Base-by-base conservation (phyloP, 2,888 invertebrate genomes). In the Heteropelma amictum region DNA sequence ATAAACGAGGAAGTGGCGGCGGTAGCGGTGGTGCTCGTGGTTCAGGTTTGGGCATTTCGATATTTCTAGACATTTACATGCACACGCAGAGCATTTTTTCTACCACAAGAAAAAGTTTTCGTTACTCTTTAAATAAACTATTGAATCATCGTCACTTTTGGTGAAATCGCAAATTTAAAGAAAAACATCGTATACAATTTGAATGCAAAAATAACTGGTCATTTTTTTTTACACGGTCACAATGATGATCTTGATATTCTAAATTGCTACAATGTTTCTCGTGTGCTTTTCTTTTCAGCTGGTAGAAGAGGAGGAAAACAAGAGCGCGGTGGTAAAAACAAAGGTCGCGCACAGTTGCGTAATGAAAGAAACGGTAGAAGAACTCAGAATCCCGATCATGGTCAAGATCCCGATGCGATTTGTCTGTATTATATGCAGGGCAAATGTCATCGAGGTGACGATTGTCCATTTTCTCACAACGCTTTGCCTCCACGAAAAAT, bases 381-480 rank as follows among this genome's bases (percentile, higher is more conserved):
- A 49, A 90, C 91, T 51, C 92, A 92, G 84, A 85, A 83, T 68
- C 82, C 82, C 28, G 87, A 89, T 76, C 92, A 92, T 12, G 89
- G 91, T 86, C 93, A 93, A 87, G 93, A 93, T 85, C 91, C 92
- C 4, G 94, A 94, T 73, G 93, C 93, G 14, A 93, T 96, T 77
- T 97, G 97, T 87, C 92, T 95, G 79, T 96, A 95, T 90, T 96
- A 93, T 87, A 93, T 96, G 92, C 96, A 96, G 90, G 97, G 97
- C 68, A 96, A 96, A 90, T 97, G 97, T 88, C 94, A 94, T 74
- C 89, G 92, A 90, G 95, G 96, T 70, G 93, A 94, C 72, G 96
- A 96, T 80, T 97, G 97, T 89, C 93, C 94, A 54, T 97, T 94
- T 88, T 96, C 95, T 12, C 98, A 98, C 87, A 95, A 95, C 84